phyloP scores from a whole-genome alignment of 2,888 invertebrate genomes.

The Ichneumoninae sp. region DNA sequence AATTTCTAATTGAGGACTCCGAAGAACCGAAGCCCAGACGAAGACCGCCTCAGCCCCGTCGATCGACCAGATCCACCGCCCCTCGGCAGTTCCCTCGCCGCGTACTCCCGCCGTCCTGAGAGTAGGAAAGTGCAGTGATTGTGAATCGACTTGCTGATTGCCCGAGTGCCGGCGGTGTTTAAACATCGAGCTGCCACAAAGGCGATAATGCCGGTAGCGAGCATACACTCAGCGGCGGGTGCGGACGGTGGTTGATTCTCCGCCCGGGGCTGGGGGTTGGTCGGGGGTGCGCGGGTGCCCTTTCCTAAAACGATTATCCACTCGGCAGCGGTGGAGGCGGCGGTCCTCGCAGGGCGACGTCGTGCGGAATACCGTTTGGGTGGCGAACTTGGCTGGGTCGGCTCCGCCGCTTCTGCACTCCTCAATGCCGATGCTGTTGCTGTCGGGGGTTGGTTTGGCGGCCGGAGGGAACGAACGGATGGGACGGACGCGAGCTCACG shows the following conservation, averaged over 20 bases:
- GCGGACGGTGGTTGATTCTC: conserved; percentile 3
- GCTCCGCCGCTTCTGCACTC: conserved; percentile 22
- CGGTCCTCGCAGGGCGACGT: conserved; percentile 60
- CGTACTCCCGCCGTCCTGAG: conserved; percentile 23
- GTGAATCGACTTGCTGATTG: conserved; percentile 82
- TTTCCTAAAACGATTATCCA: conserved; percentile 83
- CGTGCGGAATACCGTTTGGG: conserved; percentile 38
- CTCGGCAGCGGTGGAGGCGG: conserved; percentile 78
- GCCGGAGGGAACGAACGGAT: conserved; percentile 49
- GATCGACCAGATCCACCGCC: conserved; percentile 19
- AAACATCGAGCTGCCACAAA: conserved; percentile 80
- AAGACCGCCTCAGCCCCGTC: conserved; percentile 41
- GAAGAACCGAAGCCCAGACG: conserved; percentile 20
- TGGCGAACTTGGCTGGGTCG: conserved; percentile 47
- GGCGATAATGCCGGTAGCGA: conserved; percentile 78
- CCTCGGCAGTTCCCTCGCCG: background rate
- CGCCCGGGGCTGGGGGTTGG: background rate
- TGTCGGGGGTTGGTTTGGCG: conserved; percentile 56
- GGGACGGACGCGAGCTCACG: conserved; percentile 68
- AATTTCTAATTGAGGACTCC: background rate
- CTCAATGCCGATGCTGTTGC: conserved; percentile 58
- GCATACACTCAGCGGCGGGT: conserved; percentile 22
- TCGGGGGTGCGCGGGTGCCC: conserved; percentile 71
- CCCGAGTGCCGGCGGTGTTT: conserved; percentile 80
- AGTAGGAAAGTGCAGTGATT: conserved; percentile 75